Evolutionary conservation across 2,113 vertebrate species (phyloP), one percentile per base, ranked within the genome.

Genomic region (Eubucco bourcierii): DNA sequence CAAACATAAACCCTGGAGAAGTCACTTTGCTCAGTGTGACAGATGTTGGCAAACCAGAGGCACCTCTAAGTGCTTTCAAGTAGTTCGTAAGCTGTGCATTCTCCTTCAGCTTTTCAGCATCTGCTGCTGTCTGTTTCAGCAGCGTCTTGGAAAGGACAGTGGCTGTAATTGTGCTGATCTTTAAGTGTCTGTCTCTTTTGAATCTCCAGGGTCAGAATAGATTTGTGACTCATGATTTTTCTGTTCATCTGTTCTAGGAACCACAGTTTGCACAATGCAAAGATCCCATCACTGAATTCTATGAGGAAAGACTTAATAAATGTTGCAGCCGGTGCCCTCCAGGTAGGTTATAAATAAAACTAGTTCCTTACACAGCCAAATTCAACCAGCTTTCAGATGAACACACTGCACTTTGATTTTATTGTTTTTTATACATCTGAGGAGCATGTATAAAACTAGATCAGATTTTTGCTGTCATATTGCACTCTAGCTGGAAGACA

Each of bases 241-340:
- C 15, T 59, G 29, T 79, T 47, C 9, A 70, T 74, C 44, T 90
- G 88, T 90, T 80, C 58, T 88, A 97, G 97, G 52, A 68, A 0
- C 87, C 67, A 4, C 64, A 79, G 37, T 33, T 15, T 3, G 64
- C 70, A 56, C 27, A n/a, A 14, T 16, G 11, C 12, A 95, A 92
- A 12, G 14, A 52, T 55, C 31, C 8, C 55, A 76, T 21, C 53
- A 77, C 41, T 12, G 93, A 97, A 44, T 97, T 94, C 88, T 96
- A 92, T 9, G 39, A 96, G 16, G 67, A 89, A 46, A 44, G 4
- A 4, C 37, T 73, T 20, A 68, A 94, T 66, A 92, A 64, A 80
- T 97, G 96, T 86, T 97, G 97, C 68, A 96, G 95, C 72, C 80
- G 53, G 61, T 98, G 97, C 78, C 94, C 91, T 14, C 97, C 97